Evolutionary conservation across 2,797 vertebrate genomes (phyloP).

Genomic region (Ctenosaura bakeri): DNA sequence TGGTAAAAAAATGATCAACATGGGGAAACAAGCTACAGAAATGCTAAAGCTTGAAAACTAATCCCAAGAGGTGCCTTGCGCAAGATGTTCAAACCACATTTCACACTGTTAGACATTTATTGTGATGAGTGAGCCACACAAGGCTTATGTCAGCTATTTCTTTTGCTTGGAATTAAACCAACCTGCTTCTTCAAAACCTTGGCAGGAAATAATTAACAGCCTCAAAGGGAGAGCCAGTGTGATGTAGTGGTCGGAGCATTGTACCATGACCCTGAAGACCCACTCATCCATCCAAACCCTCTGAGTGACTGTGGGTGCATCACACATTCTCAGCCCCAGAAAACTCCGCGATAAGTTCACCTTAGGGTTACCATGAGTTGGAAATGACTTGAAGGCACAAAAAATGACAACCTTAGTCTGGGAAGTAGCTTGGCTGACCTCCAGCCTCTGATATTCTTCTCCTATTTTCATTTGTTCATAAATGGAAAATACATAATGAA

Average conservation of each 20-base stretch:
- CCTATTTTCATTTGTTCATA: background rate
- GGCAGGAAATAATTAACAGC: background rate
- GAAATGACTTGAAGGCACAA: too few species aligned
- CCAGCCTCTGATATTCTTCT: too few species aligned
- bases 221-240: background rate
- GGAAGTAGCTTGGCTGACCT: too few species aligned
- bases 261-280: too few species aligned
- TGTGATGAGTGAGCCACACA: background rate
- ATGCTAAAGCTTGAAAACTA: background rate
- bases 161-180: background rate
- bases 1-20: background rate
- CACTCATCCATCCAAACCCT: too few species aligned
- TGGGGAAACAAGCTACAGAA: background rate
- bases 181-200: background rate
- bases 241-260: too few species aligned
- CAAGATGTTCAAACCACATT: background rate
- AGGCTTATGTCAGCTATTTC: background rate
- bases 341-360: too few species aligned
- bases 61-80: background rate
- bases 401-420: too few species aligned
- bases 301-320: too few species aligned
- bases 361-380: too few species aligned
- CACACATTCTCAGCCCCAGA: too few species aligned
- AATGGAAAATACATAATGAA: background rate
- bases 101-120: background rate